phyloP scores from a whole-genome alignment of 2,797 vertebrate genomes.

The Enteromius fasciolatus region DNA sequence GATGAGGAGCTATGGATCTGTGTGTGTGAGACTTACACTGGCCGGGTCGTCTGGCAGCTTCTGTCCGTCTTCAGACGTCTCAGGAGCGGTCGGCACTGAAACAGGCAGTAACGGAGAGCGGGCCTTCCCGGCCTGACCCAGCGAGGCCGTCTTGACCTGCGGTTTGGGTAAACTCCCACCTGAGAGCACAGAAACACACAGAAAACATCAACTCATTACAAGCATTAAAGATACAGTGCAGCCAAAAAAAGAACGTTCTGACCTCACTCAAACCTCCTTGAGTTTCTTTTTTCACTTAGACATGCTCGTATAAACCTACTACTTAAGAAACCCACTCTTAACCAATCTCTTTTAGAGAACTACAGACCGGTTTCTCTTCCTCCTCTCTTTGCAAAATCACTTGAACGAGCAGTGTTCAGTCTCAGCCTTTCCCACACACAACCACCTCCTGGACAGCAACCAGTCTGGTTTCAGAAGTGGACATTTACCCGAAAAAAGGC shows the following conservation, averaged over 20 bases:
- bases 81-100: conserved; percentile 91
- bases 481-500: too few species aligned
- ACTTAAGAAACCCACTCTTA: too few species aligned
- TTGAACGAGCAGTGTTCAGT: too few species aligned
- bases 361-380: too few species aligned
- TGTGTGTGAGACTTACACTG: conserved; percentile 78
- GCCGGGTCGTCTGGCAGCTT: conserved; percentile 84
- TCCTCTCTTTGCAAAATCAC: too few species aligned
- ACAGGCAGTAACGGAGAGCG: conserved; percentile 93
- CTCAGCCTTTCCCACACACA: too few species aligned
- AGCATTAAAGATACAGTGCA: neutral
- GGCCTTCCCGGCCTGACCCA: conserved; percentile 91
- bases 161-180: conserved; percentile 87
- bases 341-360: too few species aligned
- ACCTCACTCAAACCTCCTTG: neutral
- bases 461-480: too few species aligned
- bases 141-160: conserved; percentile 92
- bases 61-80: conserved; percentile 85
- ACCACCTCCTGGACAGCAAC: too few species aligned
- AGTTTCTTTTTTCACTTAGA: neutral
- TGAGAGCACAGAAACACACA: conserved; percentile 58
- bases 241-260: neutral
- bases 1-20: neutral
- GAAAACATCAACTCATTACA: neutral
- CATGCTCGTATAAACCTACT: too few species aligned